phyloP scores from a whole-genome alignment of 2,888 invertebrate species.

The Lepidocyrtinus sp. region DNA sequence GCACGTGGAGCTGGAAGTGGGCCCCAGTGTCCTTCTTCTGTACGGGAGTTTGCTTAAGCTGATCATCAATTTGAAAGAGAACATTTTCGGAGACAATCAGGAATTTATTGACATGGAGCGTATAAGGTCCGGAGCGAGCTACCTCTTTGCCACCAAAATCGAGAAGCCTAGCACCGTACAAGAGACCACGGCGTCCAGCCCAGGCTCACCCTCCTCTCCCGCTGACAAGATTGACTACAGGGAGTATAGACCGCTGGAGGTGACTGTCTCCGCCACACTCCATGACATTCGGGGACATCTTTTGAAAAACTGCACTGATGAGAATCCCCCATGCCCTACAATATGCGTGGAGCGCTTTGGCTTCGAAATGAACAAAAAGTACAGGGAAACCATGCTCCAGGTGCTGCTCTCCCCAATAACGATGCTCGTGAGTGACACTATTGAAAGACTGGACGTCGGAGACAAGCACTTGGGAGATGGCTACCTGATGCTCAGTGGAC shows the following conservation, averaged over 20 bases:
- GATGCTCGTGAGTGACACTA: conserved; percentile 83
- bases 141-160: conserved; percentile 48
- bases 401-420: conserved; percentile 90
- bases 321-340: conserved; percentile 92
- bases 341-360: conserved; percentile 91
- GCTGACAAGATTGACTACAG: conserved; percentile 82
- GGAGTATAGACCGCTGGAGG: conserved; percentile 90
- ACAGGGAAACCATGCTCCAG: conserved; percentile 92
- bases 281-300: conserved; percentile 97
- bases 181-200: conserved; percentile 34
- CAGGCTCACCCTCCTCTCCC: conserved; percentile 1
- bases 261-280: conserved; percentile 92
- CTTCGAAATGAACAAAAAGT: conserved; percentile 97
- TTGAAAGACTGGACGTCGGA: conserved; percentile 78
- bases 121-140: conserved; percentile 63
- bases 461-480: conserved; percentile 86
- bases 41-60: conserved; percentile 93
- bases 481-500: conserved; percentile 86
- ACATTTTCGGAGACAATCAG: conserved; percentile 98
- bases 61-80: conserved; percentile 94
- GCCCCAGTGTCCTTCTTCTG: conserved; percentile 90
- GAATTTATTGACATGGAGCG: conserved; percentile 93
- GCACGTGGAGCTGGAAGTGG: conserved; percentile 93
- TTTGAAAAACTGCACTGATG: conserved; percentile 90
- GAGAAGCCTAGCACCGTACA: conserved; percentile 27